A percentile compares a stretch with the other conserved stretches of the same genome.
These are phyloP conservation scores for Leptestheria dahalacensis DNA, from an alignment of 1,140 invertebrate species.

Conservation along the genomic window DNA sequence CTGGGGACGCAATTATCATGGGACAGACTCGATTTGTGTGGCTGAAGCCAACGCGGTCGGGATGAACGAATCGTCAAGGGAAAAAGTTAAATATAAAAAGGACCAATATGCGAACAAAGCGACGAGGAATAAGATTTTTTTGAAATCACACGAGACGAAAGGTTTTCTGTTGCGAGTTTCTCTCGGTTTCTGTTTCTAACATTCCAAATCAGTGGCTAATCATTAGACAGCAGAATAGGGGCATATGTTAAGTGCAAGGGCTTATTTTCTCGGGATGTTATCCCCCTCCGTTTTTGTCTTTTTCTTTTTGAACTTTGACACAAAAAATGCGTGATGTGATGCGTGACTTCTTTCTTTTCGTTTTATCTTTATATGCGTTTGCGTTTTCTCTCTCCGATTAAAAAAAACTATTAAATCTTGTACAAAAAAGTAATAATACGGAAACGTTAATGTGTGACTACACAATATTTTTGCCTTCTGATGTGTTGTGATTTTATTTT, in stretches of 20 bases:
- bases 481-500: too few species aligned
- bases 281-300: not conserved
- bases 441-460: not conserved
- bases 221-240: too few species aligned
- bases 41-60: not conserved
- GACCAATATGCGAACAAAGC: not conserved
- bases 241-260: too few species aligned
- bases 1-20: not conserved
- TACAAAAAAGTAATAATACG: not conserved
- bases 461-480: too few species aligned
- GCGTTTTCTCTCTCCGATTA: not conserved
- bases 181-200: too few species aligned
- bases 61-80: not conserved
- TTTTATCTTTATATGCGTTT: not conserved
- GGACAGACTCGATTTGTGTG: constrained; percentile 7
- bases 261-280: not conserved
- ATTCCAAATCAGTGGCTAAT: too few species aligned
- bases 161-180: too few species aligned
- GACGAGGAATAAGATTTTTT: not conserved
- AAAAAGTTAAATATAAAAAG: not conserved
- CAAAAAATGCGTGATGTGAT: not conserved
- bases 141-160: too few species aligned
- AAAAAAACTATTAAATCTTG: too few species aligned
- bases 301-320: not conserved
- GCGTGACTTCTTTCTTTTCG: not conserved